phyloP scores from a whole-genome alignment of 2,113 vertebrate species.

The Gopherus evgoodei region DNA sequence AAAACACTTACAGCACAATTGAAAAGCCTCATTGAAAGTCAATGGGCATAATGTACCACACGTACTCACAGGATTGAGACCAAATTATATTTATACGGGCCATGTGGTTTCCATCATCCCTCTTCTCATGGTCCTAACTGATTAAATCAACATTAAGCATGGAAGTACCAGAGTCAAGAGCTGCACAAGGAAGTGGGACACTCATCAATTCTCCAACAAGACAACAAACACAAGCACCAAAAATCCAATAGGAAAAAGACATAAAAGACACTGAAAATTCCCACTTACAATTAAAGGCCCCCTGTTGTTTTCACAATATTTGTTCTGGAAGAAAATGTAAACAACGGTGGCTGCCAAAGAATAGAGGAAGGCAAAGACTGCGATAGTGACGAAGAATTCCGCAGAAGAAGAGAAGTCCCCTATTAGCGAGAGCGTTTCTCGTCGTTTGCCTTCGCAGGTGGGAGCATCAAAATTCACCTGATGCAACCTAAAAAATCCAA shows the following conservation, averaged over 20 bases:
- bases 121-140: background rate
- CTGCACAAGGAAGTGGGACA: background rate
- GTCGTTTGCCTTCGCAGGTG: conserved; percentile 87
- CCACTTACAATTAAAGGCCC: conserved; percentile 94
- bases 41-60: background rate
- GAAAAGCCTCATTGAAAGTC: background rate
- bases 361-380: conserved; percentile 97
- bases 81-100: background rate
- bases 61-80: background rate
- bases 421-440: conserved; percentile 88
- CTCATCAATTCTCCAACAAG: background rate
- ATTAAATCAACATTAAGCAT: background rate
- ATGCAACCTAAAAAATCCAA: conserved; percentile 85
- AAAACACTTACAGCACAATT: background rate
- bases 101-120: background rate
- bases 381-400: conserved; percentile 97
- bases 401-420: conserved; percentile 98
- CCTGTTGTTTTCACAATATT: conserved; percentile 94
- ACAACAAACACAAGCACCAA: background rate
- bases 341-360: conserved; percentile 92
- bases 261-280: rapidly evolving
- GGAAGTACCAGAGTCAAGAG: background rate
- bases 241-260: background rate
- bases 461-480: conserved; percentile 94
- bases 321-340: conserved; percentile 97